A percentile compares a stretch with the other conserved stretches of the same genome.
phyloP scores from a whole-genome alignment of 2,113 vertebrate genomes.

The Dunckerocampus dactyliophorus region DNA sequence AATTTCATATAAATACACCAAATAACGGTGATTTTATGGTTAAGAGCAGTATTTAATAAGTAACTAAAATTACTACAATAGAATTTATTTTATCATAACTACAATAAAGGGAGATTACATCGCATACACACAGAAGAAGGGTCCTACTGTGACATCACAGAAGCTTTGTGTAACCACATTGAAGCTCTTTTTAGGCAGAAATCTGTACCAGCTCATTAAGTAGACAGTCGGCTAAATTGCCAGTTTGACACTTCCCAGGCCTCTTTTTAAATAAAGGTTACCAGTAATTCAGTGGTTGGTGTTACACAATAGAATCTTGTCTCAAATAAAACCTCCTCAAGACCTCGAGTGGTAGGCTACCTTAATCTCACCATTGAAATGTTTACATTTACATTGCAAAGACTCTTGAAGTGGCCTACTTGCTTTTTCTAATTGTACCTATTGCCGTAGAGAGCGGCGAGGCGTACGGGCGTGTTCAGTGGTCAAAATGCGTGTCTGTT shows the following conservation, averaged over 20 bases:
- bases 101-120: background rate
- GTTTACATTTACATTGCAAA: background rate
- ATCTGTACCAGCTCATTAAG: background rate
- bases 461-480: too few species aligned
- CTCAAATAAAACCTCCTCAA: background rate
- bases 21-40: background rate
- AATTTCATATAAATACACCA: background rate
- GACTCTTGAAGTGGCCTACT: background rate
- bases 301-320: background rate
- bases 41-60: background rate
- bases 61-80: too few species aligned
- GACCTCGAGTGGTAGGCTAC: background rate
- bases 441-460: too few species aligned
- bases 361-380: background rate
- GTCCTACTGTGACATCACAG: conserved; percentile 7
- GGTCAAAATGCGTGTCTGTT: too few species aligned
- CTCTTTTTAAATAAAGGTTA: too few species aligned
- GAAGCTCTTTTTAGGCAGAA: background rate
- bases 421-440: background rate
- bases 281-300: background rate
- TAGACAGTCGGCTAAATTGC: background rate
- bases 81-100: too few species aligned
- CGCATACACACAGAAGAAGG: background rate
- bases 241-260: background rate
- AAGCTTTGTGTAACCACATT: background rate